Evolutionary conservation across 35 echinoderm and acorn worm species (phyloP), one percentile per base, ranked within the genome.

Genomic region (Chiridota heheva): DNA sequence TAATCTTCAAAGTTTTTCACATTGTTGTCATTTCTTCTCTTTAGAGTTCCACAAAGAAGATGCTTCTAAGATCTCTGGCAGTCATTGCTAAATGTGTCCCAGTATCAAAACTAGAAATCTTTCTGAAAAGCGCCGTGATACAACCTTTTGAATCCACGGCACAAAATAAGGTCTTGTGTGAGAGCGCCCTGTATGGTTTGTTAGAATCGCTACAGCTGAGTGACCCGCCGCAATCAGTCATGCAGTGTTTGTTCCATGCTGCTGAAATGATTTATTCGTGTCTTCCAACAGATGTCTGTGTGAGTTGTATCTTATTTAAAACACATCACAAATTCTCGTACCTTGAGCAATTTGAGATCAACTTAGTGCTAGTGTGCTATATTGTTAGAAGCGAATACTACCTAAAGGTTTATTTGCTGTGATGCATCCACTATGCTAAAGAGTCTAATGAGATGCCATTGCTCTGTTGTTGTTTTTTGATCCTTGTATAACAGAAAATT

Each of bases 171-270:
- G 32, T n/a, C 67, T 3, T 42, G 8, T 38, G 45, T 60, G 0
- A 5, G 25, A 2, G 35, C 31, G 60, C 55, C 29, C 46, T 84
- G 3, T 40, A 17, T 39, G 81, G 81, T 16, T 63, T 84, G 42
- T 25, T 72, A 40, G 66, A 20, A 17, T 65, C 81, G 1, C 35
- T 84, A 44, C 32, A 6, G 51, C 35, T 72, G 33, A 28, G n/a
- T 20, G 81, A 84, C 17, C 81, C 81, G 30, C 81, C 81, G 35
- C 81, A 58, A 20, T 84, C 67, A 27, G 56, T 73, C 6, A 60
- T 73, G 44, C 31, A 31, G 16, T 32, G 70, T 15, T 68, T 84
- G 36, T 40, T 59, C 44, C 55, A 84, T 13, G 44, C 65, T 12
- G 65, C 68, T 6, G 67, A 84, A 42, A 84, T 58, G 31, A 42